Percentiles rank a stretch among this genome's conserved stretches.
phyloP scores from a whole-genome alignment of 2,888 invertebrate species.

The Mellilla xanthometata region DNA sequence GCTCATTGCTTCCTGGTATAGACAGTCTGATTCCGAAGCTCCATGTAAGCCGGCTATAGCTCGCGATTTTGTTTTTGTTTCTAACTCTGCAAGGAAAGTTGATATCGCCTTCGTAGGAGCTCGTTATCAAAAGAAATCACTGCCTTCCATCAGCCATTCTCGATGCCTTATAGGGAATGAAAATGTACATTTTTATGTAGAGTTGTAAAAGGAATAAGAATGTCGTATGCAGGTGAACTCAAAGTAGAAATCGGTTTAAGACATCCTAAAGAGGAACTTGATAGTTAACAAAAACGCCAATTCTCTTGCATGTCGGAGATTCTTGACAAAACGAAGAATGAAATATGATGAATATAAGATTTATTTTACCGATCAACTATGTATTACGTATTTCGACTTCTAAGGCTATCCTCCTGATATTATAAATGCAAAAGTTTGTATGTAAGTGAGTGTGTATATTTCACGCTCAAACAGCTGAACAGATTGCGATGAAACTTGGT shows the following conservation, averaged over 20 bases:
- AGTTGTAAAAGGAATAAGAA: slow-evolving; percentile 59
- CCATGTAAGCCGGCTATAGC: slow-evolving; percentile 11
- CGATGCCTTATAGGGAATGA: slow-evolving; percentile 60
- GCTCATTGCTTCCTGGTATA: slow-evolving; percentile 6
- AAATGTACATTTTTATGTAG: slow-evolving; percentile 62
- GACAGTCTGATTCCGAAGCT: neutral
- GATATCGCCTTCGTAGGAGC: slow-evolving; percentile 59
- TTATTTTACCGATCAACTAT: no score
- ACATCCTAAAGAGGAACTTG: slow-evolving; percentile 46
- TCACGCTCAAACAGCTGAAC: no score
- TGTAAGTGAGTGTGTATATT: no score
- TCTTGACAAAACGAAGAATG: no score
- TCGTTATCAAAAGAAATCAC: slow-evolving; percentile 75
- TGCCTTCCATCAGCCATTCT: slow-evolving; percentile 57
- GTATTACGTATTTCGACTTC: no score
- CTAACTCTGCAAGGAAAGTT: slow-evolving; percentile 76
- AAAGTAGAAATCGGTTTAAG: slow-evolving; percentile 32
- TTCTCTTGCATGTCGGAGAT: no score
- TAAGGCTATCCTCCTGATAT: no score
- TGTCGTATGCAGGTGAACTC: slow-evolving; percentile 54
- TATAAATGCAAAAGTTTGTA: no score
- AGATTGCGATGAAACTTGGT: no score
- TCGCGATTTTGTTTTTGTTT: slow-evolving; percentile 50
- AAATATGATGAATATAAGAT: no score
- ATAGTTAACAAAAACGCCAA: slow-evolving; percentile 25